Conservation (phyloP, 1,140 invertebrate genomes). For the Drosophila ogumai region DNA sequence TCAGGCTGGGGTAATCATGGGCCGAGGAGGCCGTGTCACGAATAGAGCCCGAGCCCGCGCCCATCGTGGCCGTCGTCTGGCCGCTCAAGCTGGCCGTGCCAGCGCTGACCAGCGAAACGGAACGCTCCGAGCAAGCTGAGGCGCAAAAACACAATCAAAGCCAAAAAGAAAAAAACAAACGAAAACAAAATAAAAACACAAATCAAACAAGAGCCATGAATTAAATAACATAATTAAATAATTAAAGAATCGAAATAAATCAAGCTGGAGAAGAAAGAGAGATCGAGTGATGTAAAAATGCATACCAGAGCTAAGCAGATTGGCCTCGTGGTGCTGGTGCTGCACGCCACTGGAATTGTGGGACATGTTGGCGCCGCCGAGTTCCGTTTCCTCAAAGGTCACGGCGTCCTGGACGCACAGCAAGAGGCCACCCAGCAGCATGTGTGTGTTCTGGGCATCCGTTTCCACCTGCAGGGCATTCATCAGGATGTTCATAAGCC, state of each 20-base stretch:
- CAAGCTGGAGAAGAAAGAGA: neutral
- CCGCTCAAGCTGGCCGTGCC: slow-evolving; percentile 77
- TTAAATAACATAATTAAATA: slow-evolving; percentile 39
- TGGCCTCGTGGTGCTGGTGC: slow-evolving; percentile 86
- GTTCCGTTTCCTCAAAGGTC: slow-evolving; percentile 90
- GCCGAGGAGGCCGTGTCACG: slow-evolving; percentile 71
- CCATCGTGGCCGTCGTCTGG: slow-evolving; percentile 68
- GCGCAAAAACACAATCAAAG: slow-evolving; percentile 36
- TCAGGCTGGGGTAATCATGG: slow-evolving; percentile 82
- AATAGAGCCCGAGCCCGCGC: slow-evolving; percentile 49
- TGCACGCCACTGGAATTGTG: slow-evolving; percentile 85
- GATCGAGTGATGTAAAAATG: slow-evolving; percentile 1
- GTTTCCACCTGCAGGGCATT: slow-evolving; percentile 94
- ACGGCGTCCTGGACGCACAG: slow-evolving; percentile 93
- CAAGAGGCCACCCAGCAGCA: slow-evolving; percentile 93
- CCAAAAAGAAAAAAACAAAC: slow-evolving; percentile 10
- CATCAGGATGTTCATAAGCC: slow-evolving; percentile 93
- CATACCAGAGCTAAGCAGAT: slow-evolving; percentile 90
- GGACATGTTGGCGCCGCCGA: slow-evolving; percentile 60
- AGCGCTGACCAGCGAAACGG: slow-evolving; percentile 77
- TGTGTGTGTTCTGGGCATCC: slow-evolving; percentile 95
- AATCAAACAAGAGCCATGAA: slow-evolving; percentile 45
- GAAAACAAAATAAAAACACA: neutral
- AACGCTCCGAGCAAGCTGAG: slow-evolving; percentile 82
- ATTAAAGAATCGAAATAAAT: slow-evolving; percentile 31